Conservation (phyloP, 2,113 vertebrate species). For the Lynx canadensis region DNA sequence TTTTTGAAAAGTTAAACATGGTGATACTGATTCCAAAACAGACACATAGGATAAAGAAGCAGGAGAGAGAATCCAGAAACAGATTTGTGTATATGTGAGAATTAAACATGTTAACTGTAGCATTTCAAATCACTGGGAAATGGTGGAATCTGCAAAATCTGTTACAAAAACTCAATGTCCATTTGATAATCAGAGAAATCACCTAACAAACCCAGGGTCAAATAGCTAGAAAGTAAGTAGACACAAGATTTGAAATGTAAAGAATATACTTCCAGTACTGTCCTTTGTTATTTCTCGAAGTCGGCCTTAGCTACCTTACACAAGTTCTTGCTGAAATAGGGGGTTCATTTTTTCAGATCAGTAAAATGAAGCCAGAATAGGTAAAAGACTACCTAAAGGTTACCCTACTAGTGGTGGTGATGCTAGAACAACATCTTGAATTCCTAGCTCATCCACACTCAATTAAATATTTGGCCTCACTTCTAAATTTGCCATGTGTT, state of each 20-base stretch:
- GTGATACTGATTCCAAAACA: background rate
- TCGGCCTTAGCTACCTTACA: background rate
- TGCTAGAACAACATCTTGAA: background rate
- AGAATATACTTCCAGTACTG: background rate
- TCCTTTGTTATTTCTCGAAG: background rate
- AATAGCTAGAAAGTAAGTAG: background rate
- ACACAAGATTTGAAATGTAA: background rate
- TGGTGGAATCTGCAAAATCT: background rate
- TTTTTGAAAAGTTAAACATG: slow-evolving; percentile 2
- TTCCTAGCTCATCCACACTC: background rate
- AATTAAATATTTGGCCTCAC: background rate
- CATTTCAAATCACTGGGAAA: background rate
- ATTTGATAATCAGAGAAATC: background rate
- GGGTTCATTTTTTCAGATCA: background rate
- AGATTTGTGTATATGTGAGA: background rate
- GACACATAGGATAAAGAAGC: background rate
- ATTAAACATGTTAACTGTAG: background rate
- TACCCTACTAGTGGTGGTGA: background rate
- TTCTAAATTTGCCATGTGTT: background rate
- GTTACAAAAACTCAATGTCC: background rate
- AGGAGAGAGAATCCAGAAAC: background rate
- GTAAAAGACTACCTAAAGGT: background rate
- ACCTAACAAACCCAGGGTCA: background rate
- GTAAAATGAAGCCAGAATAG: background rate
- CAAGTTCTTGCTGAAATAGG: background rate